Base-by-base conservation (phyloP, 2,888 invertebrate genomes). In the Diploptera punctata region DNA sequence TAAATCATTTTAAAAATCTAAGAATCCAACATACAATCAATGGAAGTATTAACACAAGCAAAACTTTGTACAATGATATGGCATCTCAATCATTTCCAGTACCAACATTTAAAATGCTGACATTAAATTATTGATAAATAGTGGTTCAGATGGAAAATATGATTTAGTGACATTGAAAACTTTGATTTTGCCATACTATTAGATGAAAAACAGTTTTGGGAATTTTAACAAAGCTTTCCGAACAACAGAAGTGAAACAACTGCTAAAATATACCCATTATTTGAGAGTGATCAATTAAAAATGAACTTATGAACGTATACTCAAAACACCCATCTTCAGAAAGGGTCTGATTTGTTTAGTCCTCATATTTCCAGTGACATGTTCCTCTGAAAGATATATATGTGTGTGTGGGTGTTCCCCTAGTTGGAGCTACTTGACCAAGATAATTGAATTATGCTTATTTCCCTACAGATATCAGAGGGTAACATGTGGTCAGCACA, bases 61-160 rank as follows among this genome's bases (percentile, higher is more conserved):
- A 54, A 54, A 54, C 24, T 54, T 54, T 54, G 24, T 21, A 24
- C 19, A 54, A 21, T 54, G 54, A 13, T 54, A 24, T 54, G 38
- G 54, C 54, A 19, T 54, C 18, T 21, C 2, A 54, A 18, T 13
- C 3, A 54, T 9, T 54, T 1, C 24, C 54, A 21, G 54, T 54
- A 19, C 52, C 52, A 5, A 24, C 54, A 21, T 9, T 1, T 19
- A 54, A 54, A 19, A 10, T 52, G 1, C 19, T 54, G 4, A 1
- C 54, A 21, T 54, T 21, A 24, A 54, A 54, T 24, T 9, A 54
- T 54, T 54, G 29, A 54, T 54, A 54, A 7, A 54, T 21, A 54
- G 3, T 54, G 54, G 7, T 54, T 29, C 54, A 24, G 21, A 54
- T 54, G 1, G 3, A 54, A 24, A 24, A n/a, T 54, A 5, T 5